Base-by-base conservation (phyloP, 1,140 invertebrate genomes). In the Lerema accius region DNA sequence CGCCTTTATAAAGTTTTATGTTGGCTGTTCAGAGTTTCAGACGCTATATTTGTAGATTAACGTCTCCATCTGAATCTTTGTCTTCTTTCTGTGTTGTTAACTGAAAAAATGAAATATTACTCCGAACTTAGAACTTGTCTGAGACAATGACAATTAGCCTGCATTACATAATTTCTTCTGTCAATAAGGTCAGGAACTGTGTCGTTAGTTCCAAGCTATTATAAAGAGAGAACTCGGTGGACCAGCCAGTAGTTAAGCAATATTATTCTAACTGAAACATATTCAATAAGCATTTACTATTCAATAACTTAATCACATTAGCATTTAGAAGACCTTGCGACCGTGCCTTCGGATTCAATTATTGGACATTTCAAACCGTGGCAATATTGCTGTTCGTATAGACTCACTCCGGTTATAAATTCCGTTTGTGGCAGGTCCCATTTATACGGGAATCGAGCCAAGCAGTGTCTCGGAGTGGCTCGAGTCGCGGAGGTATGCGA, bases 381-480 rank as follows among this genome's bases (percentile, higher is more conserved):
- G 39, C 39, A 56, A 40, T 55, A 55, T 42, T 28, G 19, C 42
- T 42, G 14, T 55, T 51, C 11, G 23, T 55, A 40, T 53, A 40
- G 14, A 43, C 19, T 43, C 14, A 11, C 51, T 26, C 13, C 37
- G 40, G 51, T 58, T 23, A 59, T 53, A 45, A 58, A 62, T 62
- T 67, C 37, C 32, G 46, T 50, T 35, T 51, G 58, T 39, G 43
- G 48, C 55, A 65, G 63, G 32, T 48, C 35, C 60, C 55, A 61
- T 56, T 49, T 43, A 19, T 42, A 40, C 71, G 67, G 72, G 72
- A 67, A 67, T 53, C 45, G 35, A 66, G 69, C 72, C 75, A 78
- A 78, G 62, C 5, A 3, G 19, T 68, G 58, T 56, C 60, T 53
- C 67, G 35, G 45, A 10, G 51, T 46, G 50, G 69, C 64, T 48